phyloP scores from a whole-genome alignment of 2,888 invertebrate genomes.

The Tinea semifulvella region DNA sequence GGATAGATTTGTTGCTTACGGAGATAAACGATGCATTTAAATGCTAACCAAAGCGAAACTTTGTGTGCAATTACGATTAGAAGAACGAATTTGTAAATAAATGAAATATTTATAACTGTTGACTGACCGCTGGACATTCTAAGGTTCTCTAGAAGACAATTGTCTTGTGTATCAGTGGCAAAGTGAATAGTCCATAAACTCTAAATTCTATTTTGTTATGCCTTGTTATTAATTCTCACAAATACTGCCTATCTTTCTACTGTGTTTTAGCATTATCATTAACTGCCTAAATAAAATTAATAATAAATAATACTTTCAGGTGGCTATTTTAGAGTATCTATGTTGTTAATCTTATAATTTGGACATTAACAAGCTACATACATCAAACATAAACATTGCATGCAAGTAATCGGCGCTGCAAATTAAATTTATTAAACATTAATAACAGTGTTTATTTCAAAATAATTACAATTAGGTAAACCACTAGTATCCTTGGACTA shows the following conservation, averaged over 20 bases:
- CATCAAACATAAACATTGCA: background rate
- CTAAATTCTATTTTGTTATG: background rate
- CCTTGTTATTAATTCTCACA: no score
- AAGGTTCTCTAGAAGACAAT: no score
- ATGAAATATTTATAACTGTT: no score
- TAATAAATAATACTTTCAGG: no score
- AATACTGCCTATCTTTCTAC: no score
- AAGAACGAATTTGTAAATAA: background rate
- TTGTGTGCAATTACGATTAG: background rate
- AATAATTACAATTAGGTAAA: background rate
- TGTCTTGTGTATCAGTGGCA: background rate
- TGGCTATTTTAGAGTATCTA: no score
- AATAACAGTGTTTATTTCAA: background rate
- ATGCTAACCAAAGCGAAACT: background rate
- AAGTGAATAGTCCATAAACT: background rate
- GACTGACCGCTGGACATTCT: no score
- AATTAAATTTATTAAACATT: background rate
- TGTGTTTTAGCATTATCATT: no score
- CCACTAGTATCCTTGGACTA: background rate
- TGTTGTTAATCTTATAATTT: no score
- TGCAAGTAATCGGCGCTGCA: background rate
- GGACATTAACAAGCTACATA: no score
- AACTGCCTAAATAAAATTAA: no score
- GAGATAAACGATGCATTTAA: conserved; percentile 1
- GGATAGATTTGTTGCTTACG: background rate